A percentile compares a stretch with the other conserved stretches of the same genome.
These are phyloP conservation scores for Iguana delicatissima DNA, from an alignment of 2,797 vertebrate species.

Conservation along the genomic window DNA sequence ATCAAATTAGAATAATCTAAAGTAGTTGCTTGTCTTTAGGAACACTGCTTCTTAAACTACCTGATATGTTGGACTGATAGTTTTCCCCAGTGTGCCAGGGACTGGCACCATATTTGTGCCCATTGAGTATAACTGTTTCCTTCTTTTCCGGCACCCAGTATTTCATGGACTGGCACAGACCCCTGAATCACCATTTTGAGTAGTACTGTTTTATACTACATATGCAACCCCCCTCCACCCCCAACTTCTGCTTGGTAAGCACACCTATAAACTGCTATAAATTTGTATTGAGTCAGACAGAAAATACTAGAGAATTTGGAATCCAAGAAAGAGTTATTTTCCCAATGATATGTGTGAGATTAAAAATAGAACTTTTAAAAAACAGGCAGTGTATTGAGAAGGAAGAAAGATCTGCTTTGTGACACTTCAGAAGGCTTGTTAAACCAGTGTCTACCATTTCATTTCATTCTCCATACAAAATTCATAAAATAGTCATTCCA, in stretches of 20 bases:
- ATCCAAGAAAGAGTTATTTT: not conserved
- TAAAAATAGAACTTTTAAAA: not conserved
- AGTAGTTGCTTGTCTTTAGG: not conserved
- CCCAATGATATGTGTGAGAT: not conserved
- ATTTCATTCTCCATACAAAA: constrained; percentile 24
- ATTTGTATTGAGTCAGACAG: constrained; percentile 1
- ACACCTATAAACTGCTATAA: not conserved
- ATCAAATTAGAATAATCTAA: not conserved
- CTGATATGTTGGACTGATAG: too few species aligned
- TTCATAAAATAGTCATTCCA: constrained; percentile 31
- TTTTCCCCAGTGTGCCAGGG: too few species aligned
- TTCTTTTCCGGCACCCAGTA: not conserved
- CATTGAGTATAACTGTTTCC: not conserved
- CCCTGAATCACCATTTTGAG: too few species aligned
- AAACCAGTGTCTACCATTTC: constrained; percentile 28
- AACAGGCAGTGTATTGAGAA: not conserved
- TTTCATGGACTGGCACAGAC: too few species aligned
- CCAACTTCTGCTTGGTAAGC: not conserved
- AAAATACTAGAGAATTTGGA: constrained; percentile 5
- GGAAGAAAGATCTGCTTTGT: not conserved
- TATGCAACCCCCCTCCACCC: not conserved
- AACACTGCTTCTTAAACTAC: too few species aligned
- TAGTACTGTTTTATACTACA: not conserved
- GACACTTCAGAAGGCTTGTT: constrained; percentile 30
- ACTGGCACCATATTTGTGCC: too few species aligned